Evolutionary conservation across 1,140 invertebrate genomes (phyloP), one percentile per base, ranked within the genome.

Genomic region (Tetragonula clypearis): DNA sequence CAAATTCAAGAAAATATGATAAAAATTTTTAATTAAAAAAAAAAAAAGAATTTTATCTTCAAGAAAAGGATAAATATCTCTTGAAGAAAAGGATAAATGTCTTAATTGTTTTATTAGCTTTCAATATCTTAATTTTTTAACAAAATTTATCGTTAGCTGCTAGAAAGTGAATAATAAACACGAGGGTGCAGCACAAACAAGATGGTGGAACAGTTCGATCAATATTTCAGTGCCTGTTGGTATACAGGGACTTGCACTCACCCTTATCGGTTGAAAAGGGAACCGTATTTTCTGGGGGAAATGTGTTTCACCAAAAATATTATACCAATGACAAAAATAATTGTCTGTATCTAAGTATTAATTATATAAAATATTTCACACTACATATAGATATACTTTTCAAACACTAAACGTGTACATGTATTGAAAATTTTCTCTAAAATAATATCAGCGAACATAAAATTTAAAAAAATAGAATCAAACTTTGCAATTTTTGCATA

Each of bases 161-260:
- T 2, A 1, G 1, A 1, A 5, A 41, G 14, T 1, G 41, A 17
- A 9, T 5, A 14, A n/a, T 30, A 12, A 69, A 69, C 68, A 5
- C 68, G 2, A 75, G 71, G 41, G 71, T 30, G 79, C 68, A 81
- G 69, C 79, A 73, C 80, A 2, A 55, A 82, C 71, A 65, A 11
- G 80, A 49, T 26, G 2, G 3, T 19, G 5, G 2, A 23, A n/a
- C 2, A 5, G 53, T 23, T 0, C 21, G 58, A 82, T 82, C 71
- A 11, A 82, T 82, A 82, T 55, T 55, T 35, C 26, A n/a, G n/a
- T 35, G 26, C 2, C 69, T 15, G 69, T 23, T 73, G 79, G 69
- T 81, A 81, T 11, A 53, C 1, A 15, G 17, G 26, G 3, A 58
- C 15, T 2, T 15, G 2, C 19, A 26, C 4, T 5, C 9, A n/a